These are phyloP conservation scores for Labeo rohita DNA, from an alignment of 2,113 vertebrate genomes.

Conservation along the genomic window DNA sequence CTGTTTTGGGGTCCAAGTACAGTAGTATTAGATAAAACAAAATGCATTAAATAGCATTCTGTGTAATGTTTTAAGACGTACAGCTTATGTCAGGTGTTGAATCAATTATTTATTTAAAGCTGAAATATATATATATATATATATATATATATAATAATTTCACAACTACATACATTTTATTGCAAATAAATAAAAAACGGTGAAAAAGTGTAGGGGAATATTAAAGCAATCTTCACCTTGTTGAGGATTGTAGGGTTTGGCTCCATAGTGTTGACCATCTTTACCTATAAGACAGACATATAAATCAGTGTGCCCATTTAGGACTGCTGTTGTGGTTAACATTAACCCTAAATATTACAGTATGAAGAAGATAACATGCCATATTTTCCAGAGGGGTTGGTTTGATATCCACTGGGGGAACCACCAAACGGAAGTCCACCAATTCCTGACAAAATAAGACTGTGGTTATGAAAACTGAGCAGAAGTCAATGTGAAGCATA, in stretches of 20 bases:
- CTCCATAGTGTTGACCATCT: constrained; percentile 35
- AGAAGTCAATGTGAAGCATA: not conserved
- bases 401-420: constrained; percentile 24
- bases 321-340: not conserved
- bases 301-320: not conserved
- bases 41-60: not conserved
- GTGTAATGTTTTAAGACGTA: not conserved
- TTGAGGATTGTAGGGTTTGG: constrained; percentile 37
- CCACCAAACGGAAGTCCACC: constrained; percentile 46
- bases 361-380: constrained; percentile 30
- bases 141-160: not conserved
- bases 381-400: constrained; percentile 47
- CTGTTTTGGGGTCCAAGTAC: not conserved
- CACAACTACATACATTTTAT: not conserved
- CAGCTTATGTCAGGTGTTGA: not conserved
- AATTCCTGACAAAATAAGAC: constrained; percentile 31
- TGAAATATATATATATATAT: no score
- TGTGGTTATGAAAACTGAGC: not conserved
- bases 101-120: not conserved
- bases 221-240: constrained; percentile 33
- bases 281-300: constrained; percentile 27
- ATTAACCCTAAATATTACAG: not conserved
- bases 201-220: not conserved
- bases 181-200: not conserved
- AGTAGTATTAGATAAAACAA: not conserved